phyloP scores from a whole-genome alignment of 2,113 vertebrate species.

The Thryonomys swinderianus region DNA sequence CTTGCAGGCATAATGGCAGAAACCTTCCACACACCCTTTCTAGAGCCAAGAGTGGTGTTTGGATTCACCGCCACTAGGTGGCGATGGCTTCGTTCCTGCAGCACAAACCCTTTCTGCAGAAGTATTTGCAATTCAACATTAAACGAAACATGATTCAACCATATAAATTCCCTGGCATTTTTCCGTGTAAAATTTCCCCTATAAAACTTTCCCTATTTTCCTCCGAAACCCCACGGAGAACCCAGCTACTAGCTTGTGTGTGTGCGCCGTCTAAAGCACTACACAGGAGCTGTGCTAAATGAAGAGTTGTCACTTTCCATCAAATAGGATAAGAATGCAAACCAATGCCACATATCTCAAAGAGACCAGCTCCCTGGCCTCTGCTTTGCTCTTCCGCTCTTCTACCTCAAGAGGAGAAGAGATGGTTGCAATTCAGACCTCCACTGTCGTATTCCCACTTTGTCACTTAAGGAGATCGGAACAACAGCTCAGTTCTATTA shows the following conservation, averaged over 20 bases:
- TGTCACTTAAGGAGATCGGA: background rate
- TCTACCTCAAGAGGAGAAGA: background rate
- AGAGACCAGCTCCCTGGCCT: background rate
- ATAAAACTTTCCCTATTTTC: background rate
- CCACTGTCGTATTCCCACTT: too few relatives aligned
- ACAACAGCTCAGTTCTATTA: background rate
- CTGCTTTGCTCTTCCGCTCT: background rate
- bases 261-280: background rate
- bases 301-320: background rate
- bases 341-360: background rate
- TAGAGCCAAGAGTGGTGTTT: background rate
- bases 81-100: constrained; percentile 1
- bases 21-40: background rate
- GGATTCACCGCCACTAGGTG: background rate
- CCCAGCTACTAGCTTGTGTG: background rate
- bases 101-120: background rate
- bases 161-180: background rate
- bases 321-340: background rate
- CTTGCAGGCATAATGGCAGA: background rate
- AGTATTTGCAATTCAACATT: background rate
- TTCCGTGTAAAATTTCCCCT: background rate
- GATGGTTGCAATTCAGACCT: background rate
- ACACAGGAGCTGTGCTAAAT: background rate
- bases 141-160: background rate
- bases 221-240: constrained; percentile 19